These are phyloP conservation scores for Scopus umbretta DNA, from an alignment of 2,113 vertebrate genomes.

Conservation along the genomic window DNA sequence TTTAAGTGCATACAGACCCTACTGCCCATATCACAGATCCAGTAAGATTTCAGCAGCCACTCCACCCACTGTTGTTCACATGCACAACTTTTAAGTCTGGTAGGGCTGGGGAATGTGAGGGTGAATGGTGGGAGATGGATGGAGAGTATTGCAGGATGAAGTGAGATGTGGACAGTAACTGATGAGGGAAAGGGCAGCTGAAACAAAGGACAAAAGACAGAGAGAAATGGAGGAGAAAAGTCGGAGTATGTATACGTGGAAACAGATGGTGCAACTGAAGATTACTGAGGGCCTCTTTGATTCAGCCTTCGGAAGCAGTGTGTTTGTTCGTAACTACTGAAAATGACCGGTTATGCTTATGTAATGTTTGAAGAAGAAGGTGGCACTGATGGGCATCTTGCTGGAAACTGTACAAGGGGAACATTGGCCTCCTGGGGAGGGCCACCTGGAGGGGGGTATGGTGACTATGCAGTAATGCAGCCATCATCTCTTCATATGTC, in stretches of 20 bases:
- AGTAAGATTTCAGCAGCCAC: slow-evolving; percentile 22
- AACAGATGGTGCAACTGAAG: not conserved
- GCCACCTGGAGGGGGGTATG: not conserved
- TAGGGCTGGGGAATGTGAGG: not conserved
- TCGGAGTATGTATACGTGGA: not conserved
- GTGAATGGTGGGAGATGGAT: not conserved
- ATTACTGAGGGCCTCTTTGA: not conserved
- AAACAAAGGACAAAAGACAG: not conserved
- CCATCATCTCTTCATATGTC: not conserved
- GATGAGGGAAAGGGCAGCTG: not conserved
- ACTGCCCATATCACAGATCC: not conserved
- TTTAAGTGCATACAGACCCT: not conserved
- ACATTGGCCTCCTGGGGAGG: not conserved
- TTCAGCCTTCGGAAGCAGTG: not conserved
- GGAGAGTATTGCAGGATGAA: not conserved
- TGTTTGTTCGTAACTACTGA: not conserved
- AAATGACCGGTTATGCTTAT: not conserved
- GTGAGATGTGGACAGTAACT: not conserved
- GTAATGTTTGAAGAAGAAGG: not conserved
- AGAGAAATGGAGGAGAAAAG: not conserved
- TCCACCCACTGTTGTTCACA: not conserved
- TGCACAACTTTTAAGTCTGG: not conserved
- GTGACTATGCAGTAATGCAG: not conserved
- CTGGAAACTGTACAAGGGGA: not conserved
- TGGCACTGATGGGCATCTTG: not conserved